Evolutionary conservation across 2,113 vertebrate genomes (phyloP).

Genomic region (Ariopsis seemanni): DNA sequence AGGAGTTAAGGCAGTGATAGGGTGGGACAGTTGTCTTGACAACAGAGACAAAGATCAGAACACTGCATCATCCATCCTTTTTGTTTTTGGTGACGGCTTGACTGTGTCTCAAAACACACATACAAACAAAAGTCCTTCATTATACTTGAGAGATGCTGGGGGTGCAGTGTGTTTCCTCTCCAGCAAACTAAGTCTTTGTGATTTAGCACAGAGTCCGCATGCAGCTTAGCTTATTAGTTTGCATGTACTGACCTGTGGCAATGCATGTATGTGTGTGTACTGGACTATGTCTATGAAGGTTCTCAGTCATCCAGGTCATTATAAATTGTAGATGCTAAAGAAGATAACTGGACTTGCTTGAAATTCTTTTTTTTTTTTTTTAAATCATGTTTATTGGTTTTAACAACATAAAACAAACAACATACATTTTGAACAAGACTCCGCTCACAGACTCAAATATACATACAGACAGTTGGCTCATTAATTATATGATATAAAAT

Average conservation of each 20-base stretch:
- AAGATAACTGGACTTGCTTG: too few species aligned
- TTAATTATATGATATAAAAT: too few species aligned
- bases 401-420: too few species aligned
- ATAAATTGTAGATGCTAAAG: too few species aligned
- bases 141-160: too few species aligned
- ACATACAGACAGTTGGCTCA: too few species aligned
- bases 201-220: constrained; percentile 16
- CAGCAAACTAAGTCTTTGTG: background rate
- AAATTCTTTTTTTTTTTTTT: too few species aligned
- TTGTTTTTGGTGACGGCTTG: constrained; percentile 5
- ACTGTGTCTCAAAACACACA: background rate
- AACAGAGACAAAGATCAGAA: background rate
- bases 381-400: too few species aligned
- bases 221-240: constrained; percentile 27
- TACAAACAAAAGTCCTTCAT: background rate
- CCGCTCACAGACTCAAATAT: too few species aligned
- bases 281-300: too few species aligned
- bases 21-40: background rate
- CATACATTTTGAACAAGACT: too few species aligned
- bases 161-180: background rate
- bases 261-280: constrained; percentile 2
- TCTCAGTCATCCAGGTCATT: too few species aligned
- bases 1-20: constrained; percentile 66
- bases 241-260: constrained; percentile 15
- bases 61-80: background rate